Evolutionary conservation across 2,113 vertebrate genomes (phyloP).

Genomic region (Gallinago undulata): DNA sequence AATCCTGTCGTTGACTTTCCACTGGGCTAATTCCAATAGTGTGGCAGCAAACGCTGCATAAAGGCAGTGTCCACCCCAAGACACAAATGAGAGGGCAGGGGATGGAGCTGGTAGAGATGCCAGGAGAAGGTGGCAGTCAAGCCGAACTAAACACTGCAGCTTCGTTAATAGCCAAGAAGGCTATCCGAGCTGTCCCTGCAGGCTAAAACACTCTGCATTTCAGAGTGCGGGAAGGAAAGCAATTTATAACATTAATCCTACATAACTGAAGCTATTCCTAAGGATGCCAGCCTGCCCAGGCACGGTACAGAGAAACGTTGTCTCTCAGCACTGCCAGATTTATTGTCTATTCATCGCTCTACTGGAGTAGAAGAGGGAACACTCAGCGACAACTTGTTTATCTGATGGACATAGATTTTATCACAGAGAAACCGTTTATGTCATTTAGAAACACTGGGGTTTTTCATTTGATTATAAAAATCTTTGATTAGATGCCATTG

Average conservation of each 20-base stretch:
- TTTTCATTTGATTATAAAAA: too few species aligned
- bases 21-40: background rate
- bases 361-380: background rate
- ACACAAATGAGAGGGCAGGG: background rate
- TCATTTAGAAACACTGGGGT: background rate
- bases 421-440: background rate
- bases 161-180: background rate
- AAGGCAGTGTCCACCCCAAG: background rate
- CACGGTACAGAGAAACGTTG: background rate
- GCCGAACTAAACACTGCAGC: background rate
- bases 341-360: background rate
- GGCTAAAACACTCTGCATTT: background rate
- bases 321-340: background rate
- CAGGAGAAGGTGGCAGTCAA: background rate
- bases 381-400: background rate
- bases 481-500: background rate
- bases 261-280: background rate
- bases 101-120: background rate
- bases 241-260: slow-evolving; percentile 1
- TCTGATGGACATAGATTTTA: background rate
- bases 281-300: background rate
- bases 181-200: background rate
- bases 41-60: background rate
- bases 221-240: background rate
- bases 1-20: background rate